Evolutionary conservation across 92 coral and sea anemone genomes (phyloP), one percentile per base, ranked within the genome.

Genomic region (Heliopora coerulea): DNA sequence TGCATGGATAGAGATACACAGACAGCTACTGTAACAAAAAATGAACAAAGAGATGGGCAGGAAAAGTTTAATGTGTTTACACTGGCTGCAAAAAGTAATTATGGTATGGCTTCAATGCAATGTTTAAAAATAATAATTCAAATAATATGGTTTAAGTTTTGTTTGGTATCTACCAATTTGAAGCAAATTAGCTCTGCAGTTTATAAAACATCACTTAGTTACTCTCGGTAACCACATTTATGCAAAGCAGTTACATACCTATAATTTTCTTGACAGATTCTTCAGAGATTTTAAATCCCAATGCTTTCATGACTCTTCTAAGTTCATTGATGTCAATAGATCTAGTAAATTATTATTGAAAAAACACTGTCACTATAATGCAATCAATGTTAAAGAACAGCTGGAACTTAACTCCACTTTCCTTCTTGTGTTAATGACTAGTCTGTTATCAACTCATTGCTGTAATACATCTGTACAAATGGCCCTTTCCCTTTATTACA

Each of bases 261-360:
- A 91, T 93, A 89, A 93, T 93, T 56, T 83, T 88, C 61, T 80
- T 77, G 25, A 93, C 59, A 5, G 96, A 85, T 73, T 86, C 89
- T 35, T 69, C 85, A 11, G 96, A 81, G 63, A 86, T 82, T 74
- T 88, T 95, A 82, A 95, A 95, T 48, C 99, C 99, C 48, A 95
- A 80, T 0, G 96, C 86, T 46, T 81, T 79, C 96, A 95, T 83
- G 27, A 96, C 93, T 74, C 89, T 90, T 48, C 83, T 80, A 32
- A 95, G 88, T 59, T 93, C 98, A 68, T 82, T 79, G 24, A 88
- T 91, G 75, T 87, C 97, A 78, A 92, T 89, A 13, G 96, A 86
- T 48, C 97, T 92, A 21, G 28, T 5, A 63, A 63, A 59, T 26
- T 27, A 50, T 32, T 28, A n/a, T 13, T 15, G 37, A 24, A 11